Evolutionary conservation across 1,140 invertebrate species (phyloP).

Genomic region (Carposina sasakii): DNA sequence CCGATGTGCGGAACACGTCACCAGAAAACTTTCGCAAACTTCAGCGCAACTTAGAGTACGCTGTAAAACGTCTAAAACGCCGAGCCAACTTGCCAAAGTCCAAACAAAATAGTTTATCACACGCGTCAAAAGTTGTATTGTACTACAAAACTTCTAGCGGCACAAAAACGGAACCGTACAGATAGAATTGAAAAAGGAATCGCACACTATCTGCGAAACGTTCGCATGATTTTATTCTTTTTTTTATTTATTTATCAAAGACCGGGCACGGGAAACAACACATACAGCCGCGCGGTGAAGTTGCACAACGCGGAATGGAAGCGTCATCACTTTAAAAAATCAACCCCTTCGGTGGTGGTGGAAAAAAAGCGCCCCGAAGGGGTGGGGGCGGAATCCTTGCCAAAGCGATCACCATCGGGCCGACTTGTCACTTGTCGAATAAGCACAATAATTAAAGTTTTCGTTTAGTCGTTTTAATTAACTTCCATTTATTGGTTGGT

Average conservation of each 20-base stretch:
- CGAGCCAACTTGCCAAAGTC: neutral
- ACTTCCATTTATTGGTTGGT: too few relatives aligned
- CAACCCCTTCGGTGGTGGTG: conserved; percentile 70
- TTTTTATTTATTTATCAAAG: conserved; percentile 67
- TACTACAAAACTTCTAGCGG: too few relatives aligned
- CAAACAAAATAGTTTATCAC: neutral
- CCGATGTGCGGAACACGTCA: neutral
- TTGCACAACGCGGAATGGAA: conserved; percentile 73
- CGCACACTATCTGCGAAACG: conserved; percentile 60
- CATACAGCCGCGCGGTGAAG: conserved; percentile 64
- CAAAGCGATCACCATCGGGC: conserved; percentile 62
- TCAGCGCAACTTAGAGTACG: conserved; percentile 29
- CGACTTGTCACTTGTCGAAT: conserved; percentile 70
- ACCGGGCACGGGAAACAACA: too few relatives aligned
- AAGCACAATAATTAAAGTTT: conserved; percentile 68
- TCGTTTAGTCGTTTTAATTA: conserved; percentile 43
- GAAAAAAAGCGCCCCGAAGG: conserved; percentile 59
- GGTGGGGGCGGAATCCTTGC: conserved; percentile 54
- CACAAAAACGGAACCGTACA: conserved; percentile 38
- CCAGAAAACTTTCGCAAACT: conserved; percentile 34
- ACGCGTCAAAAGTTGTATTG: conserved; percentile 46
- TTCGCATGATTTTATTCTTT: conserved; percentile 51
- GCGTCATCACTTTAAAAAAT: conserved; percentile 75
- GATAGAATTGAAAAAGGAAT: conserved; percentile 52
- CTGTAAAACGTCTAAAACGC: conserved; percentile 17